These are phyloP conservation scores for Syrista parreyssii DNA, from an alignment of 2,888 invertebrate species.

Conservation along the genomic window DNA sequence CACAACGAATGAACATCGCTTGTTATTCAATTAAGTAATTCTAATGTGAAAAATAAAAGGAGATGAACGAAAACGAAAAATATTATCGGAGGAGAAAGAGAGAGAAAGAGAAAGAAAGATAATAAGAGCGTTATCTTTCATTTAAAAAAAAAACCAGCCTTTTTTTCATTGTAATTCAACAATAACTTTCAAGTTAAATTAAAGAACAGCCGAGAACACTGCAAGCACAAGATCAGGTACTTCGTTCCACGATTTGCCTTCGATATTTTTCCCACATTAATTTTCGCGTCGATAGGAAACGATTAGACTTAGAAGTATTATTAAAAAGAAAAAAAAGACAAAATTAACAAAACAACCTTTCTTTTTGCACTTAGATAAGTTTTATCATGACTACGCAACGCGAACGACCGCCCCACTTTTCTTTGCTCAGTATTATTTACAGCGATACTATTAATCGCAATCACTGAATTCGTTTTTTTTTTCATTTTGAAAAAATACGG, in stretches of 20 bases:
- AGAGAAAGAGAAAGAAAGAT: not conserved
- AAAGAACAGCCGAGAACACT: not conserved
- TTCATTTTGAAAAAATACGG: not conserved
- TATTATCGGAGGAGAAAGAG: not conserved
- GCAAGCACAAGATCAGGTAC: not conserved
- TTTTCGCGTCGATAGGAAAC: not conserved
- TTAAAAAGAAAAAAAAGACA: not conserved
- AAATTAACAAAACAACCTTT: not conserved
- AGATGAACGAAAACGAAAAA: constrained; percentile 7
- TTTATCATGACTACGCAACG: not conserved
- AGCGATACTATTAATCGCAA: not conserved
- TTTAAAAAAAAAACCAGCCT: not conserved
- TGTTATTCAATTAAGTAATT: not conserved
- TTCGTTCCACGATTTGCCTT: not conserved
- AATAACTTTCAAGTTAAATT: not conserved
- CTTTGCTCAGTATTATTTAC: not conserved
- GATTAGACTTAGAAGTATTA: too few species aligned
- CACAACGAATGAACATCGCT: not conserved
- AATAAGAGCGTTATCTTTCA: not conserved
- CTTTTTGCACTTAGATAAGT: not conserved
- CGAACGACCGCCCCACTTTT: not conserved
- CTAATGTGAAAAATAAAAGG: constrained; percentile 7
- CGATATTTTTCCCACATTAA: not conserved
- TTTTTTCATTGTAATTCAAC: not conserved
- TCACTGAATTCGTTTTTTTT: not conserved